phyloP scores from a whole-genome alignment of 2,113 vertebrate genomes.

The Pituophis catenifer region DNA sequence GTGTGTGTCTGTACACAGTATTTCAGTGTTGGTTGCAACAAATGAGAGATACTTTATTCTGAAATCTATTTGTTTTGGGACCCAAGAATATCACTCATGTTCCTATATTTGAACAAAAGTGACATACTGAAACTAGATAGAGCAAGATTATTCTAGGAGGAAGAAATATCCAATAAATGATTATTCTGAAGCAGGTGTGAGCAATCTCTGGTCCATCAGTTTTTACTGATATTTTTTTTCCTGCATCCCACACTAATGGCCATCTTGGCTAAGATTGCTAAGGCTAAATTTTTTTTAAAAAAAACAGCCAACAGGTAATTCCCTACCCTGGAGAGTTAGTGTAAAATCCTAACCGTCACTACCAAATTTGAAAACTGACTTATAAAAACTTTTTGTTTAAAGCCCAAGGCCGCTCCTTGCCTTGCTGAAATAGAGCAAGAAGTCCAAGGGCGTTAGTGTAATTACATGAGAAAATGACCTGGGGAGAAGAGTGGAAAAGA shows the following conservation, averaged over 20 bases:
- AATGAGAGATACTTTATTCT: background rate
- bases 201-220: background rate
- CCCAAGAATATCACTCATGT: background rate
- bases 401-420: background rate
- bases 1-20: background rate
- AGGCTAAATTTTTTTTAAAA: background rate
- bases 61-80: background rate
- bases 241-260: background rate
- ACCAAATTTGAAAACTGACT: background rate
- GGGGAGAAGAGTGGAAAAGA: too few relatives aligned
- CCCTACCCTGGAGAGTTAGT: background rate
- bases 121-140: background rate
- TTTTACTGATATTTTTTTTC: background rate
- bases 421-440: too few relatives aligned
- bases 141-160: background rate
- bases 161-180: background rate
- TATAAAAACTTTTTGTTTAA: background rate
- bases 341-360: background rate
- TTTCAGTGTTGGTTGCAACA: background rate
- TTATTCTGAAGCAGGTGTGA: background rate
- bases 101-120: background rate
- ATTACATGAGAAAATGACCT: too few relatives aligned
- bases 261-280: background rate
- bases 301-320: background rate
- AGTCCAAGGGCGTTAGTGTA: too few relatives aligned